Evolutionary conservation across 2,888 invertebrate species (phyloP).

Genomic region (Formica aserva): DNA sequence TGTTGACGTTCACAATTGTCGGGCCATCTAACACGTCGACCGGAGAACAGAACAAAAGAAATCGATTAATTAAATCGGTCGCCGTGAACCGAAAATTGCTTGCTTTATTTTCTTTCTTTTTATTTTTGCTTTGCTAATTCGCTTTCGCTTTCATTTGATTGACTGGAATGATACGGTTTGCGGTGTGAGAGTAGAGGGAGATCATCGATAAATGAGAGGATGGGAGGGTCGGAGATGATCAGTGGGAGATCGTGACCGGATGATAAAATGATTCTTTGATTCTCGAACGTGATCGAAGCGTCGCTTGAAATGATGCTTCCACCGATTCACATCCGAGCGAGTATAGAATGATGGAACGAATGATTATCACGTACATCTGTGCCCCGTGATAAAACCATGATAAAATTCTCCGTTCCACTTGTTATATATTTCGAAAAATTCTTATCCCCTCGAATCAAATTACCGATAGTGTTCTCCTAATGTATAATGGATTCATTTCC

Average conservation of each 20-base stretch:
- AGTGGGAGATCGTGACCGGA: neutral
- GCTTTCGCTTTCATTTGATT: constrained; percentile 33
- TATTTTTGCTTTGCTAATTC: constrained; percentile 24
- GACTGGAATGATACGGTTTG: constrained; percentile 29
- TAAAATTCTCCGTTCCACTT: neutral
- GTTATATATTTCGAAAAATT: neutral
- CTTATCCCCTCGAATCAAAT: neutral
- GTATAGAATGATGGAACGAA: neutral
- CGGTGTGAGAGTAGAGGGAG: neutral
- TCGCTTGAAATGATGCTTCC: neutral
- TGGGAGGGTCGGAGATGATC: neutral
- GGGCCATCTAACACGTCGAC: constrained; percentile 91
- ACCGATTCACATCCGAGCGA: constrained; percentile 20
- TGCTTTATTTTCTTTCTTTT: constrained; percentile 54
- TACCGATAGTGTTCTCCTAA: neutral
- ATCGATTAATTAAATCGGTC: constrained; percentile 78
- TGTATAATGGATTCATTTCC: neutral
- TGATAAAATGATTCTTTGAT: constrained; percentile 28
- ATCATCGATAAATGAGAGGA: constrained; percentile 29
- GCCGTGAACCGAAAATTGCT: constrained; percentile 63
- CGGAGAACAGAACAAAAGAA: constrained; percentile 86
- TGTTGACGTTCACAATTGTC: constrained; percentile 96
- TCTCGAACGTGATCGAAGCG: constrained; percentile 2
- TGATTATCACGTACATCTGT: constrained; percentile 25
- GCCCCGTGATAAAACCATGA: constrained; percentile 15